A percentile compares a stretch with the other conserved stretches of the same genome.
These are phyloP conservation scores for Procambarus virginalis DNA, from an alignment of 1,140 invertebrate species.

Conservation along the genomic window DNA sequence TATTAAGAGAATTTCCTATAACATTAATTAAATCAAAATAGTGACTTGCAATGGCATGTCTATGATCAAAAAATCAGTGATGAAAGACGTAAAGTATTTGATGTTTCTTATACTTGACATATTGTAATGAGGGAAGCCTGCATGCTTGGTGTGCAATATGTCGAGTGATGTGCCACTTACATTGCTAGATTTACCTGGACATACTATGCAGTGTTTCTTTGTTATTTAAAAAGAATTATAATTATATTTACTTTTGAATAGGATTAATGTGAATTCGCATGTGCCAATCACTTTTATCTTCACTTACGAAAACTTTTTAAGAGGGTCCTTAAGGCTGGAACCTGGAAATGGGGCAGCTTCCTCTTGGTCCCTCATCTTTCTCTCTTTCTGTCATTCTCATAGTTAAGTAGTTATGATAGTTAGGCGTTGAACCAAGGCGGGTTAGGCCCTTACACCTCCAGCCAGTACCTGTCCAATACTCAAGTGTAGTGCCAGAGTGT, in stretches of 20 bases:
- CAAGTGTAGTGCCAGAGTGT: slow-evolving; percentile 41
- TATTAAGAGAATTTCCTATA: slow-evolving; percentile 12
- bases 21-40: slow-evolving; percentile 38
- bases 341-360: slow-evolving; percentile 37
- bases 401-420: slow-evolving; percentile 59
- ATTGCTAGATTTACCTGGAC: slow-evolving; percentile 67
- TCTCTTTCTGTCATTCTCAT: slow-evolving; percentile 27
- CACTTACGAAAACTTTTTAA: slow-evolving; percentile 32
- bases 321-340: slow-evolving; percentile 36
- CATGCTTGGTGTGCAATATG: slow-evolving; percentile 67
- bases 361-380: slow-evolving; percentile 10
- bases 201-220: slow-evolving; percentile 68
- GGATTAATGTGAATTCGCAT: slow-evolving; percentile 68
- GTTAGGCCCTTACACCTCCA: slow-evolving; percentile 49
- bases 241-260: slow-evolving; percentile 68
- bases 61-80: slow-evolving; percentile 61
- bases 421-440: slow-evolving; percentile 56
- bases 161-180: slow-evolving; percentile 59
- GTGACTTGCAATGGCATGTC: slow-evolving; percentile 55
- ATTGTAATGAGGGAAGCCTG: slow-evolving; percentile 55
- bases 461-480: slow-evolving; percentile 61
- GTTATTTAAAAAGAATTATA: slow-evolving; percentile 62
- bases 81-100: slow-evolving; percentile 26
- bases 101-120: slow-evolving; percentile 62
- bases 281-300: slow-evolving; percentile 64